Percentiles rank a stretch among this genome's conserved stretches.
phyloP scores from a whole-genome alignment of 2,888 invertebrate genomes.

The Clunio marinus region DNA sequence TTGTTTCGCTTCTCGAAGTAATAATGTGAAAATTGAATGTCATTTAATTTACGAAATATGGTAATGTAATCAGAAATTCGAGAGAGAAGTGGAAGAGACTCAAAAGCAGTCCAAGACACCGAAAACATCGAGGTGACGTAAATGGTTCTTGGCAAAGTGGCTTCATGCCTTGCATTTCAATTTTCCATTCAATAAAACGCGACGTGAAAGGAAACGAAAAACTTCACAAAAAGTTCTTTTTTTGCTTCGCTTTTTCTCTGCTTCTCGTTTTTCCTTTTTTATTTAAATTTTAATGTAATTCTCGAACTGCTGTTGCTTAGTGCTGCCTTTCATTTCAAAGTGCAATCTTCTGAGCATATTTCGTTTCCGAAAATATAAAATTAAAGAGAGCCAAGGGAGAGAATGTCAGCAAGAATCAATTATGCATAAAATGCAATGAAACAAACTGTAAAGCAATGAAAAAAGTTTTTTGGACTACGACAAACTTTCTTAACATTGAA shows the following conservation, averaged over 20 bases:
- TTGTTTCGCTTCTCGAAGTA: not conserved
- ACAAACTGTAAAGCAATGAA: not conserved
- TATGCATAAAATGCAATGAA: conserved; percentile 25
- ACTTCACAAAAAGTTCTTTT: conserved; percentile 2
- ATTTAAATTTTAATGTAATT: not conserved
- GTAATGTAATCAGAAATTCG: conserved; percentile 29
- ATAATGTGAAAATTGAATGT: conserved; percentile 12
- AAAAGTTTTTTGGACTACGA: not conserved
- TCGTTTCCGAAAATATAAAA: conserved; percentile 1
- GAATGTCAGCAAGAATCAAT: conserved; percentile 29
- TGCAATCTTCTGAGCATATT: conserved; percentile 14
- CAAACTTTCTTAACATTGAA: not conserved
- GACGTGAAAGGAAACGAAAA: conserved; percentile 5
- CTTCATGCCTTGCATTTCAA: conserved; percentile 34
- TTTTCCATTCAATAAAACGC: too few species aligned
- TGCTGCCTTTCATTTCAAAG: not conserved
- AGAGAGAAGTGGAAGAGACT: not conserved
- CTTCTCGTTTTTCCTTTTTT: too few species aligned
- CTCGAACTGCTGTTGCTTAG: not conserved
- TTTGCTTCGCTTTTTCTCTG: not conserved
- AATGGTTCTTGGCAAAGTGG: conserved; percentile 34
- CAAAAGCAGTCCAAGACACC: not conserved
- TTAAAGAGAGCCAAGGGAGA: conserved; percentile 1
- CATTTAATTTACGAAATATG: conserved; percentile 36
- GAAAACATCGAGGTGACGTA: conserved; percentile 15